These are phyloP conservation scores for Drosophila seguyi DNA, from an alignment of 1,140 invertebrate genomes.

Conservation along the genomic window DNA sequence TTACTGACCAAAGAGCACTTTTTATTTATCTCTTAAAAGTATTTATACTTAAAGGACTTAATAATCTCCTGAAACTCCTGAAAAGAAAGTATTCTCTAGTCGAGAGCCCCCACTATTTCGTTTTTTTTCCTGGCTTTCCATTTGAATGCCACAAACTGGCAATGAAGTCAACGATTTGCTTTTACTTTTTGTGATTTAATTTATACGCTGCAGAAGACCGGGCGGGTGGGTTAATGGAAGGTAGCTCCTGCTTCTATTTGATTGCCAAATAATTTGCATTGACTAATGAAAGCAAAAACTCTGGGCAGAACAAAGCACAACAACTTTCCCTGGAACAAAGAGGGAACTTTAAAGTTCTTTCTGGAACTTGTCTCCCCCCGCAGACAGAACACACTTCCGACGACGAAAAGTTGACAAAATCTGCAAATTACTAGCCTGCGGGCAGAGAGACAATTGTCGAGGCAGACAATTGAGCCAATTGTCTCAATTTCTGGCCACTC, in stretches of 20 bases:
- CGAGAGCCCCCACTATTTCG: not conserved
- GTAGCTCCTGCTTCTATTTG: constrained; percentile 41
- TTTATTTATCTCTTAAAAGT: not conserved
- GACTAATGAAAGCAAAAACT: constrained; percentile 64
- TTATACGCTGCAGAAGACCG: constrained; percentile 45
- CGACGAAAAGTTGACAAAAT: constrained; percentile 51
- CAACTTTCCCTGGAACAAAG: constrained; percentile 32
- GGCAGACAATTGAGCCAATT: constrained; percentile 64
- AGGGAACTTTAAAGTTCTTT: constrained; percentile 35
- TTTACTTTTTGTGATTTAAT: constrained; percentile 75
- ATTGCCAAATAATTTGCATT: constrained; percentile 73
- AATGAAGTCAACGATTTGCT: constrained; percentile 45
- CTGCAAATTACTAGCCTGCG: constrained; percentile 53
- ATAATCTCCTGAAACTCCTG: not conserved
- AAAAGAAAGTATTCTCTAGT: not conserved
- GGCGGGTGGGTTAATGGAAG: constrained; percentile 35
- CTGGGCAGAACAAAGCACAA: constrained; percentile 12
- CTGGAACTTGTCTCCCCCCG: constrained; percentile 24
- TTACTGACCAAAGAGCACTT: no score
- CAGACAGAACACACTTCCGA: constrained; percentile 17
- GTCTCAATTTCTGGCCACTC: constrained; percentile 61
- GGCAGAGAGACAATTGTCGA: constrained; percentile 41
- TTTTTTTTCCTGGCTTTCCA: constrained; percentile 31
- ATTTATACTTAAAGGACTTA: no score
- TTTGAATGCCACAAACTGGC: constrained; percentile 60